Evolutionary conservation across 2,113 vertebrate species (phyloP), one percentile per base, ranked within the genome.

Genomic region (Solea solea): DNA sequence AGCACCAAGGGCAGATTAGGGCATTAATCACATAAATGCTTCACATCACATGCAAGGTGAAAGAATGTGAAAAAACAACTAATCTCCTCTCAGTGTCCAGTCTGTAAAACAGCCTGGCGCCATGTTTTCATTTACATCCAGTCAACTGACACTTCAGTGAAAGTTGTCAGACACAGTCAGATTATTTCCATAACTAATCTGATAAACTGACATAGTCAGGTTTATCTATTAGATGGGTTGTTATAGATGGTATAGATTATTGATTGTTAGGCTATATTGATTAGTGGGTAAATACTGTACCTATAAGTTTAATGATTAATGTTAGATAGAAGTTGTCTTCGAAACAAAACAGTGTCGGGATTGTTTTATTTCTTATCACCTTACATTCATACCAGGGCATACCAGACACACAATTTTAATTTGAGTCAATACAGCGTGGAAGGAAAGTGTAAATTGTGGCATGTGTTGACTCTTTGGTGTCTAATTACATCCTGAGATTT

Each of bases 21-120:
- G n/a, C 16, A 9, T 34, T 21, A 21, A 21, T 21, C 21, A 21
- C 45, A 64, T 76, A 51, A 57, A 56, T 65, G 40, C 60, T 56
- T 14, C n/a, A 72, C 53, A 70, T 82, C 72, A 75, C 78, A 74
- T 80, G 46, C 40, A 55, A 69, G 68, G 78, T 80, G 56, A 74
- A 78, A 63, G 56, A 84, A 80, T 79, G 67, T 69, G 75, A 15
- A n/a, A 58, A 77, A 76, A 68, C 54, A 76, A 50, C 1, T 9
- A 76, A 77, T 81, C 77, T 71, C 46, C 59, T 53, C 63, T 50
- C 21, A 16, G 57, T 10, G 48, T 69, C 28, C 12, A 28, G 45
- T 71, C n/a, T 66, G 39, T 63, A 51, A 62, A 69, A 78, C 63
- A 51, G 16, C 41, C 71, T 68, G 68, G 16, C 2, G 16, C 68